These are phyloP conservation scores for Drepanosiphum platanoidis DNA, from an alignment of 2,888 invertebrate genomes.

Conservation along the genomic window DNA sequence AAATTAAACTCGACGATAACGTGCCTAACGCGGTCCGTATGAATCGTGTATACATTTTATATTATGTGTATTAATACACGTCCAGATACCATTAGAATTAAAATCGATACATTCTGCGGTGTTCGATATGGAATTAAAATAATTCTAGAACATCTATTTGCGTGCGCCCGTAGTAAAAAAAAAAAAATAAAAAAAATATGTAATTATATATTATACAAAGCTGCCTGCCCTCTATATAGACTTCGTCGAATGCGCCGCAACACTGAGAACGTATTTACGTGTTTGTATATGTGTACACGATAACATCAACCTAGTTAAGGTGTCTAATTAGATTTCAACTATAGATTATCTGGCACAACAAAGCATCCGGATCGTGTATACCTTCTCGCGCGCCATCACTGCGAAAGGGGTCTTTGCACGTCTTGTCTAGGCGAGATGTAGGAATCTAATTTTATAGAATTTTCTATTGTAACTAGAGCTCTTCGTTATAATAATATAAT, in stretches of 20 bases:
- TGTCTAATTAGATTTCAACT: conserved; percentile 26
- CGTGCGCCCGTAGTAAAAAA: too few relatives aligned
- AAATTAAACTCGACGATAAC: background rate
- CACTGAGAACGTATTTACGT: background rate
- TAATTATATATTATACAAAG: background rate
- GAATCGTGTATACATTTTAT: too few relatives aligned
- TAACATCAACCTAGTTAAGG: conserved; percentile 9
- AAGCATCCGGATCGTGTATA: conserved; percentile 20
- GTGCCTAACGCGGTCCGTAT: too few relatives aligned
- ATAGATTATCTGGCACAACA: conserved; percentile 17
- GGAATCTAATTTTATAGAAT: background rate
- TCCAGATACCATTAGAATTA: background rate
- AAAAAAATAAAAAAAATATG: background rate
- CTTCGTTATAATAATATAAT: background rate
- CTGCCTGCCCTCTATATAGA: background rate
- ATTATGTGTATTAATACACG: background rate
- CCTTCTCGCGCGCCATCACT: background rate
- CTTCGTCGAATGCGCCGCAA: too few relatives aligned
- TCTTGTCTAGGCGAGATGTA: background rate
- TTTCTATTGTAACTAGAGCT: background rate
- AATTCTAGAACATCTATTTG: background rate
- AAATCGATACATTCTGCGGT: background rate
- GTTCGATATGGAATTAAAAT: background rate
- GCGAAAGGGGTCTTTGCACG: background rate
- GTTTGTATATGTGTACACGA: background rate